Conservation (phyloP, 2,888 invertebrate species). For the Crossocerus cetratus region DNA sequence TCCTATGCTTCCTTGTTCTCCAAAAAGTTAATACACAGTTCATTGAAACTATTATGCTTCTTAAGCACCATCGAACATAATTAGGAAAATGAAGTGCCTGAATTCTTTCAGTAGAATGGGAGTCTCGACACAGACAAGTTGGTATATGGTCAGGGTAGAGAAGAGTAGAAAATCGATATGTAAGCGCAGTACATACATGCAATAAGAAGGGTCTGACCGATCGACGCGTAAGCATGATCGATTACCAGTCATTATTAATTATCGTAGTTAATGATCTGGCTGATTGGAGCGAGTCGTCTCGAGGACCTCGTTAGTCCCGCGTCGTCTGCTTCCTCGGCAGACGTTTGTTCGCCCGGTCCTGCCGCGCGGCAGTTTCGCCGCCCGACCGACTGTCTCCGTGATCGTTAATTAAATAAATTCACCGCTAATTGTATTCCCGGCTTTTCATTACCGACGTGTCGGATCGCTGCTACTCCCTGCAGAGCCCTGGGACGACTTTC, state of each 20-base stretch:
- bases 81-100: too few species aligned
- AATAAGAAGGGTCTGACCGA: slow-evolving; percentile 8
- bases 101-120: too few species aligned
- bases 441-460: slow-evolving; percentile 43
- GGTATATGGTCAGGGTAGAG: too few species aligned
- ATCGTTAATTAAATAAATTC: slow-evolving; percentile 66
- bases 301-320: slow-evolving; percentile 72
- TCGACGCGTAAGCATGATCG: slow-evolving; percentile 41
- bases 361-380: slow-evolving; percentile 31
- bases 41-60: too few species aligned
- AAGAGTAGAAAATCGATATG: too few species aligned
- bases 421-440: slow-evolving; percentile 58
- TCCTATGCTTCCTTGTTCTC: too few species aligned
- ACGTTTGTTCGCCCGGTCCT: slow-evolving; percentile 39
- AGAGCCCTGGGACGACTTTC: slow-evolving; percentile 15
- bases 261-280: slow-evolving; percentile 70
- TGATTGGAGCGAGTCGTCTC: slow-evolving; percentile 70
- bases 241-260: slow-evolving; percentile 72
- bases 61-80: too few species aligned
- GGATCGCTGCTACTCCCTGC: slow-evolving; percentile 34
- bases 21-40: too few species aligned
- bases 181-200: not conserved
- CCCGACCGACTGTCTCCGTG: slow-evolving; percentile 25
- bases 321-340: slow-evolving; percentile 53
- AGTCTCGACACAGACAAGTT: too few species aligned